Conservation (phyloP, 2,797 vertebrate species). For the Rhinoraja longicauda region DNA sequence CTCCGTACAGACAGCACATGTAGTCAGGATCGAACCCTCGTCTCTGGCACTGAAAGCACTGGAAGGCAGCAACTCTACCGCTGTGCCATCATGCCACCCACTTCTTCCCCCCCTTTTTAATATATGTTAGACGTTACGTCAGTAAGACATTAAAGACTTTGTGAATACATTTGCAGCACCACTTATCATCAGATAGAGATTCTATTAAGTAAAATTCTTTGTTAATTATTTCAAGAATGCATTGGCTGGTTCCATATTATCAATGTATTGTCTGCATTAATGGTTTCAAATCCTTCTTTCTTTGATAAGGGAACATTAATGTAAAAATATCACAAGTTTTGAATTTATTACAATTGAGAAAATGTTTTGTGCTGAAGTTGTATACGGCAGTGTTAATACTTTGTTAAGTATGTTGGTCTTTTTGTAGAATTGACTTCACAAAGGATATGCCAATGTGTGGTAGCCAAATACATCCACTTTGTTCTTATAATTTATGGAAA, state of each 20-base stretch:
- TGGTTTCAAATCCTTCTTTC: not conserved
- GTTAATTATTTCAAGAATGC: not conserved
- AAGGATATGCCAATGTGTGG: not conserved
- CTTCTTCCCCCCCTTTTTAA: too few relatives aligned
- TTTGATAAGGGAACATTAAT: not conserved
- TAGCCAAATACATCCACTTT: not conserved
- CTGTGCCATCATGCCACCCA: too few relatives aligned
- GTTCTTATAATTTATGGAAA: not conserved
- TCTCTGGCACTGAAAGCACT: too few relatives aligned
- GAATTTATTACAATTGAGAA: not conserved
- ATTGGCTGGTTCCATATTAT: not conserved
- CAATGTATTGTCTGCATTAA: not conserved
- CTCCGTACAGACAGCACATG: too few relatives aligned
- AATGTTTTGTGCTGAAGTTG: not conserved
- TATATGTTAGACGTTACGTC: too few relatives aligned
- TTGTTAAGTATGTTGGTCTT: not conserved
- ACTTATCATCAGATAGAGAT: not conserved
- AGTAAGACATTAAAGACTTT: not conserved
- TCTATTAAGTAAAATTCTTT: not conserved
- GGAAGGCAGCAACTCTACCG: too few relatives aligned
- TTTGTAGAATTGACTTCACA: not conserved
- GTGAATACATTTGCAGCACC: not conserved
- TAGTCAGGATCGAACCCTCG: too few relatives aligned
- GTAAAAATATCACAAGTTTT: not conserved
- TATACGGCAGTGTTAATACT: not conserved